Evolutionary conservation across 2,888 invertebrate genomes (phyloP).

Genomic region (Tipula lateralis): DNA sequence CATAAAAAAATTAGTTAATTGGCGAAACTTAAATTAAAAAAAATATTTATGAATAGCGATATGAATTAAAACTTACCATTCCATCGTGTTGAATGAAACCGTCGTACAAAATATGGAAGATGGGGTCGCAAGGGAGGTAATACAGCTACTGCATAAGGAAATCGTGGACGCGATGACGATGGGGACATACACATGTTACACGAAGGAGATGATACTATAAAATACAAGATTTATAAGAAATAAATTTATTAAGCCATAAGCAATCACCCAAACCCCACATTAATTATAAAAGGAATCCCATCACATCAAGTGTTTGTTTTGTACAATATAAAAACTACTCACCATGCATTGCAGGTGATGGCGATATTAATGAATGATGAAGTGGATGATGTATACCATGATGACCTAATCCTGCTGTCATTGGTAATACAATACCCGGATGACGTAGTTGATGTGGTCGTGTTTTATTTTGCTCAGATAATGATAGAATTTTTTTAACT

Average conservation of each 20-base stretch:
- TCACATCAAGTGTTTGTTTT: background rate
- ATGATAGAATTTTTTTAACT: slow-evolving; percentile 87
- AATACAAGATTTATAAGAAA: background rate
- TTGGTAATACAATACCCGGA: slow-evolving; percentile 56
- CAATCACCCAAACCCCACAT: background rate
- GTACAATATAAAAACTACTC: slow-evolving; percentile 37
- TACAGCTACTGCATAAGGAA: slow-evolving; percentile 54
- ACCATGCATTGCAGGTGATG: slow-evolving; percentile 53
- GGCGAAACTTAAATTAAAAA: background rate
- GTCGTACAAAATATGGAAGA: slow-evolving; percentile 24
- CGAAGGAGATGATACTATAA: slow-evolving; percentile 26
- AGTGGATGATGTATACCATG: slow-evolving; percentile 38
- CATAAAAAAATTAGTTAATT: background rate
- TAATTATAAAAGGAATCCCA: background rate
- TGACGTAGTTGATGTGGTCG: slow-evolving; percentile 81
- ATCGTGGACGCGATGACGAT: slow-evolving; percentile 30
- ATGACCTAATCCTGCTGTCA: slow-evolving; percentile 44
- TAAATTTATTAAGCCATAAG: background rate
- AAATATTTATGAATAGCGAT: too few relatives aligned
- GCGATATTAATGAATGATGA: slow-evolving; percentile 39
- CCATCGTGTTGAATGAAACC: slow-evolving; percentile 31
- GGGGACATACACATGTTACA: slow-evolving; percentile 8
- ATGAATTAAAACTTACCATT: slow-evolving; percentile 30
- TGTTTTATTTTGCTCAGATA: slow-evolving; percentile 84
- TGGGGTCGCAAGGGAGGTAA: slow-evolving; percentile 53